Base-by-base conservation (phyloP, 2,113 vertebrate species). In the Melanostigma gelatinosum region DNA sequence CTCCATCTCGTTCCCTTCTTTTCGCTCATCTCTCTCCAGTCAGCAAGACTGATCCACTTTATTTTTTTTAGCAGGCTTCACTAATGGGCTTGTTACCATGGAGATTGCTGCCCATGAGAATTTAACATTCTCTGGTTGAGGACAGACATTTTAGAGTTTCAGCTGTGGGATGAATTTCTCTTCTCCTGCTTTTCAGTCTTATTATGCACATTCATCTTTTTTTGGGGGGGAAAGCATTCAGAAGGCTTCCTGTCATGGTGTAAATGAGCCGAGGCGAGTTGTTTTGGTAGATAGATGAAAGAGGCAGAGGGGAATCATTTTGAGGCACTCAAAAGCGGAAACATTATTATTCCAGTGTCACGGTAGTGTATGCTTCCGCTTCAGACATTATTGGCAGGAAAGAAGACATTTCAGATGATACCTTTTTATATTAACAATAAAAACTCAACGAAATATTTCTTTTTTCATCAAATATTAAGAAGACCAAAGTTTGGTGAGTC, bases 41-140 rank as follows among this genome's bases (percentile, higher is more conserved):
- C 58, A 13, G 38, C 46, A 42, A 12, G 11, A 66, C 52, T 4
- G n/a, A n/a, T 44, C 34, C 60, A 82, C 72, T 84, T 58, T 71
- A 27, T 70, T 58, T 66, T 64, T 55, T 69, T 60, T 5, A 36
- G 52, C 32, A 36, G 72, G 32, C 50, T 75, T 77, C 57, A 52
- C 61, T 88, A 88, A 91, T 86, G 75, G 84, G 32, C 71, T 87
- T 77, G 86, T 80, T 87, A 75, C 88, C 83, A 77, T 67, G 61
- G 91, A 85, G 82, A 88, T 73, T 15, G 27, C 84, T 82, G 72
- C 84, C 84, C 66, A 27, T 84, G 83, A 85, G 82, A 87, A 58
- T 85, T 73, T 64, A 27, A 36, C 63, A 55, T 79, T 62, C 77
- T 88, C 50, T 62, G 42, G 67, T 48, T 42, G 71, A 83, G 80